These are phyloP conservation scores for Amniataba percoides DNA, from an alignment of 2,797 vertebrate genomes.

Conservation along the genomic window DNA sequence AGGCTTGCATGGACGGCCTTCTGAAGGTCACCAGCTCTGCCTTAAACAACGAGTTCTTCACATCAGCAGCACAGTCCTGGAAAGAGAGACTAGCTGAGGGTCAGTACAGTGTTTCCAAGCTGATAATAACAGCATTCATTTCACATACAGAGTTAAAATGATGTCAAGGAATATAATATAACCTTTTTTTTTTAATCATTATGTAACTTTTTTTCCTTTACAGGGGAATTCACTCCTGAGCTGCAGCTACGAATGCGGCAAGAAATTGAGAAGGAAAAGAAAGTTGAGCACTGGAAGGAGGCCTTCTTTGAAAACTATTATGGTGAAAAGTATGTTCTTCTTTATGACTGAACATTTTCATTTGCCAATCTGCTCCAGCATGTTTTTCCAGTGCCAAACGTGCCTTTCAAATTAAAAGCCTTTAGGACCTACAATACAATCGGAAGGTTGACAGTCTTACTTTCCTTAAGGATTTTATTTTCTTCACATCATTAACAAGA, in stretches of 20 bases:
- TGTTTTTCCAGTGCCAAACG: not conserved
- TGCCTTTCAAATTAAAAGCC: constrained; percentile 1
- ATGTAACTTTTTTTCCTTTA: constrained; percentile 23
- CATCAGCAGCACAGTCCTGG: constrained; percentile 97
- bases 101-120: constrained; percentile 70
- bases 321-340: constrained; percentile 92
- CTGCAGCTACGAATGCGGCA: constrained; percentile 96
- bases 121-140: constrained; percentile 26
- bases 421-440: constrained; percentile 6
- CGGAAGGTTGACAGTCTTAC: not conserved
- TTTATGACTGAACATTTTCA: not conserved
- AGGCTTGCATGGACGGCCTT: constrained; percentile 93
- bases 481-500: not conserved
- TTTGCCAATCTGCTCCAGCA: not conserved
- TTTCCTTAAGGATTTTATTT: not conserved
- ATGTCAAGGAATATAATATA: constrained; percentile 1
- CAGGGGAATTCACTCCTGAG: constrained; percentile 98
- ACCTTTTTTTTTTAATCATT: constrained; percentile 6
- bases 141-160: constrained; percentile 9
- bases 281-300: constrained; percentile 97
- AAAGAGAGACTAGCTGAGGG: constrained; percentile 97
- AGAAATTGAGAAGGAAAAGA: constrained; percentile 98
- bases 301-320: constrained; percentile 97
- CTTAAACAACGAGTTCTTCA: constrained; percentile 99
- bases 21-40: constrained; percentile 95